phyloP scores from a whole-genome alignment of 2,888 invertebrate species.

The Buathra laborator region DNA sequence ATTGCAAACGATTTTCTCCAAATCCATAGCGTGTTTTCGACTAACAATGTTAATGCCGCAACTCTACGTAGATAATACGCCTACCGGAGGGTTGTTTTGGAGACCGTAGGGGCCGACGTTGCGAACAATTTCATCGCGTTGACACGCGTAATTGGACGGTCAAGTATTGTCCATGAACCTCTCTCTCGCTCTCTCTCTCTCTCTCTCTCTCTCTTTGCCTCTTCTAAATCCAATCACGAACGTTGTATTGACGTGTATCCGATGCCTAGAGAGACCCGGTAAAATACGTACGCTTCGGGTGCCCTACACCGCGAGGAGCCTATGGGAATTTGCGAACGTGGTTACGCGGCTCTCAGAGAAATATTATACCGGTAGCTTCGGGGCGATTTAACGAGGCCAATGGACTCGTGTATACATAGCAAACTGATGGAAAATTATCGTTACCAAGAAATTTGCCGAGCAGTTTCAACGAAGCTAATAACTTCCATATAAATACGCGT shows the following conservation, averaged over 20 bases:
- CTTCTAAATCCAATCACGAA: slow-evolving; percentile 68
- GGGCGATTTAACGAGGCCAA: slow-evolving; percentile 4
- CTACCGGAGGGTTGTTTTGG: neutral
- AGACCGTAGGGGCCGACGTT: slow-evolving; percentile 17
- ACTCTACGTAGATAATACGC: slow-evolving; percentile 7
- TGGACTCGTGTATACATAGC: neutral
- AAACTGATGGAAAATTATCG: neutral
- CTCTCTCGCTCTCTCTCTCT: neutral
- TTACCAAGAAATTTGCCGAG: neutral
- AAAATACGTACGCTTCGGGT: slow-evolving; percentile 15
- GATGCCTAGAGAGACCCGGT: slow-evolving; percentile 22
- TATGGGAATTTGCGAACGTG: slow-evolving; percentile 16
- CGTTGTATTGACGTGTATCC: slow-evolving; percentile 51
- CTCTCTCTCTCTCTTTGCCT: slow-evolving; percentile 25
- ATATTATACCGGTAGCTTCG: slow-evolving; percentile 8
- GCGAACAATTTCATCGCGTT: slow-evolving; percentile 65
- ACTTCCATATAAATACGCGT: neutral
- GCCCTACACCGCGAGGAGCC: slow-evolving; percentile 6
- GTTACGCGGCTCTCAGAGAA: neutral
- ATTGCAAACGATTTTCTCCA: slow-evolving; percentile 13
- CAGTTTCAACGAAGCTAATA: neutral
- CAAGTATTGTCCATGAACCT: slow-evolving; percentile 66
- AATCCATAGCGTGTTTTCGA: neutral
- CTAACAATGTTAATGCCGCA: slow-evolving; percentile 12
- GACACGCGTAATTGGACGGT: slow-evolving; percentile 65